Evolutionary conservation across 2,113 vertebrate genomes (phyloP), one percentile per base, ranked within the genome.

Genomic region (Dissostichus mawsoni): DNA sequence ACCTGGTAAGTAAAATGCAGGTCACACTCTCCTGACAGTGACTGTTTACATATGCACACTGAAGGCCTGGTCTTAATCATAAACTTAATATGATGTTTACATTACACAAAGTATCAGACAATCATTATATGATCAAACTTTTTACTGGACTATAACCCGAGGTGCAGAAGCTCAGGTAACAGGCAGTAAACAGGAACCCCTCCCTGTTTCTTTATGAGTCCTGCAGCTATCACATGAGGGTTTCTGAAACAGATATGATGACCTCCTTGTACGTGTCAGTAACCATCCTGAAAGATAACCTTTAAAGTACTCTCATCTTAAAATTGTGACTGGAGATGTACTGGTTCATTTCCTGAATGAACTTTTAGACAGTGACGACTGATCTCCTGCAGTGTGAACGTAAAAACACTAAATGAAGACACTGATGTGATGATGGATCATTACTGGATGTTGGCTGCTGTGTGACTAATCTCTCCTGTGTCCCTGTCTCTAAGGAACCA

Each of bases 401-500:
- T 29, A 17, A 29, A 29, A 18, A 11, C 20, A 17, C 23, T 51
- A 0, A 50, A 51, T 66, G 23, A 29, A 17, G 23, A 51, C 14
- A 48, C 44, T 23, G 17, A 58, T 8, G 20, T n/a, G 36, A 62
- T 36, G 12, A 20, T 56, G 51, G 48, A 8, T 47, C n/a, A 45
- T 47, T 23, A 16, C 10, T 14, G 7, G 23, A 23, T 23, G 23
- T 23, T 23, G 23, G 10, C 41, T 44, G 0, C 8, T 29, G 12
- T 52, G 10, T 58, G 3, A 29, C 53, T 2, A 47, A 36, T 56
- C 10, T 53, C 5, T 9, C 1, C 10, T 47, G 8, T 55, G 18
- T 57, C 1, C 56, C n/a, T 85, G 61, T 71, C 29, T 74, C 14
- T 9, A 1, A 88, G 87, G 83, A 41, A 83, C 73, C 61, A 64